Evolutionary conservation across 2,797 vertebrate genomes (phyloP).

Genomic region (Rhabdomys pumilio): DNA sequence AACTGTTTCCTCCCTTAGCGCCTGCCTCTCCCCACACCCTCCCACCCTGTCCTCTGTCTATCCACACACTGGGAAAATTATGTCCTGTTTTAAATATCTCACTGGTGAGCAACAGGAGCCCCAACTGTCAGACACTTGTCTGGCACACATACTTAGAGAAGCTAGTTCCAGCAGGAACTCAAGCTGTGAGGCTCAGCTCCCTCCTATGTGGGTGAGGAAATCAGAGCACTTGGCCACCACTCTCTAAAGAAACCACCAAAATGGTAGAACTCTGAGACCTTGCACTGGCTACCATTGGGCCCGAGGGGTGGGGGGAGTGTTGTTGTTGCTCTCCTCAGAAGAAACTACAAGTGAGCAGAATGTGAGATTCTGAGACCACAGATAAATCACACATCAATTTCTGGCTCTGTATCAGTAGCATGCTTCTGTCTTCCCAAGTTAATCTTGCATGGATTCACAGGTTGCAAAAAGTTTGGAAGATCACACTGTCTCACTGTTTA

Average conservation of each 20-base stretch:
- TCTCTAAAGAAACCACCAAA: conserved; percentile 4
- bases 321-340: conserved; percentile 23
- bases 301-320: not conserved
- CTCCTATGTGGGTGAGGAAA: conserved; percentile 68
- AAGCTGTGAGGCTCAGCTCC: conserved; percentile 69
- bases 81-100: conserved; percentile 75
- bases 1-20: not conserved
- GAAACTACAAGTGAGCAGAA: conserved; percentile 30
- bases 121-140: conserved; percentile 74
- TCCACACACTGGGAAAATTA: conserved; percentile 57
- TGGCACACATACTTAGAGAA: conserved; percentile 68
- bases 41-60: not conserved
- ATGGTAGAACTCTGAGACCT: not conserved
- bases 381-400: not conserved
- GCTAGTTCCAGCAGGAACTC: conserved; percentile 48
- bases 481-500: not conserved
- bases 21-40: not conserved
- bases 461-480: not conserved
- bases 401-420: not conserved
- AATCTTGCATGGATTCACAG: conserved; percentile 1
- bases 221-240: conserved; percentile 54
- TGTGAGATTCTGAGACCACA: not conserved
- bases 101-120: conserved; percentile 77
- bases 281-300: not conserved
- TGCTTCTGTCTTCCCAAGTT: not conserved